Base-by-base conservation (phyloP, 2,797 vertebrate species). In the Lindbergichthys nudifrons region DNA sequence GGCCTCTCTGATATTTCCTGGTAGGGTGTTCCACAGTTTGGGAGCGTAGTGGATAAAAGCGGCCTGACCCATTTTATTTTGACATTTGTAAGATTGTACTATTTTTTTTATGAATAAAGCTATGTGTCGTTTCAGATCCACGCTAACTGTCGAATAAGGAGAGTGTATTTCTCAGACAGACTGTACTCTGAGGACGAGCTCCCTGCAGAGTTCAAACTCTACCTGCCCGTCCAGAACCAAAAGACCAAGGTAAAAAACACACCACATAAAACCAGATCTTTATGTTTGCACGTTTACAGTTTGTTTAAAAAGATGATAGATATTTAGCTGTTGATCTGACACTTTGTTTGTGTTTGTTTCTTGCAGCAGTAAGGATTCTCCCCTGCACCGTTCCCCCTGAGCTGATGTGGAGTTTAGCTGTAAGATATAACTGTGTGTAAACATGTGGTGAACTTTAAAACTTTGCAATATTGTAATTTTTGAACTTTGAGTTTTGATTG, bases 181-280 rank as follows among this genome's bases (percentile, higher is more conserved):
- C 95, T 99, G 41, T 99, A 99, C 86, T 97, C 98, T 0, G 98
- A 99, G 86, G 97, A 99, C 1, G 98, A 99, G 86, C 96, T 99
- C 23, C 98, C 98, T 0, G 97, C 97, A 0, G 98, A 99, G 89
- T 99, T 99, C 89, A 99, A 99, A 92, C 96, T 99, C 1, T 99
- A 96, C 57, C 91, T 99, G 65, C 98, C 98, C 2, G 96, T 98
- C 63, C 97, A 98, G 93, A 99, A 96, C 92, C 90, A 88, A 50
- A 99, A 99, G 90, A 94, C 96, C 14, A 99, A 99, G 96, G 98
- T 98, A 75, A 94, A 6, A 3, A 61, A 19, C 10, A 1, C 3
- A 6, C 58, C 13, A 1, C 15, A 42, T 51, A 2, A 19, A 56
- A 2, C 16, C 21, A n/a, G 14, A 46, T 12, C 39, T 16, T 1